Conservation (phyloP, 2,797 vertebrate species). For the Lagodon rhomboides region DNA sequence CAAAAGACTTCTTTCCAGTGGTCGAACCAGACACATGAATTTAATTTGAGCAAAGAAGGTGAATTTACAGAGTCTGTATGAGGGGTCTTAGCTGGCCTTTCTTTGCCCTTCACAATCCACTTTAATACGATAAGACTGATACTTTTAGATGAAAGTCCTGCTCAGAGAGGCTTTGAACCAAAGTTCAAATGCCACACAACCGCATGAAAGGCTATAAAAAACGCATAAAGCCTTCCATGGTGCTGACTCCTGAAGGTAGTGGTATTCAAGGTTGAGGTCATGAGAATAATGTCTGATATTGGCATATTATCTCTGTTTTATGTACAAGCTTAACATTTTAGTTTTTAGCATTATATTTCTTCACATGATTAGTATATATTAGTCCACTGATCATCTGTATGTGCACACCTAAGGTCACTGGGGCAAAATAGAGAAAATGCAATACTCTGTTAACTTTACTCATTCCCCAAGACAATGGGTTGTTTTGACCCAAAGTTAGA, state of each 20-base stretch:
- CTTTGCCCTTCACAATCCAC: conserved; percentile 26
- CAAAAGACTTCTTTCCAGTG: background rate
- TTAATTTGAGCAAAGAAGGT: background rate
- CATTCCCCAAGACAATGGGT: background rate
- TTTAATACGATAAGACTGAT: conserved; percentile 26
- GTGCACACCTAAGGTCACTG: background rate
- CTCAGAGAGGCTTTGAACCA: conserved; percentile 7
- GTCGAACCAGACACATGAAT: background rate
- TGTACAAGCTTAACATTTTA: background rate
- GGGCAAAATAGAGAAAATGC: background rate
- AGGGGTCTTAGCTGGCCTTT: background rate
- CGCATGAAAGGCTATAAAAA: conserved; percentile 17
- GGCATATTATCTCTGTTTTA: background rate
- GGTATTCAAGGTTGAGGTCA: conserved; percentile 10
- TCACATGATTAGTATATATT: background rate
- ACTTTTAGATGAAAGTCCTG: background rate
- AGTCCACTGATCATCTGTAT: background rate
- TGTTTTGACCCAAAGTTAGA: background rate
- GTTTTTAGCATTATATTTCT: background rate
- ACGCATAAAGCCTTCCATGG: background rate
- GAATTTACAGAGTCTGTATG: conserved; percentile 23
- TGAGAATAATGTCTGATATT: background rate
- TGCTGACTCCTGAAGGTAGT: conserved; percentile 12
- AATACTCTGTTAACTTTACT: background rate
- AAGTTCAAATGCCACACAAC: conserved; percentile 9